Conservation (phyloP, 2,888 invertebrate species). For the Syrista parreyssii region DNA sequence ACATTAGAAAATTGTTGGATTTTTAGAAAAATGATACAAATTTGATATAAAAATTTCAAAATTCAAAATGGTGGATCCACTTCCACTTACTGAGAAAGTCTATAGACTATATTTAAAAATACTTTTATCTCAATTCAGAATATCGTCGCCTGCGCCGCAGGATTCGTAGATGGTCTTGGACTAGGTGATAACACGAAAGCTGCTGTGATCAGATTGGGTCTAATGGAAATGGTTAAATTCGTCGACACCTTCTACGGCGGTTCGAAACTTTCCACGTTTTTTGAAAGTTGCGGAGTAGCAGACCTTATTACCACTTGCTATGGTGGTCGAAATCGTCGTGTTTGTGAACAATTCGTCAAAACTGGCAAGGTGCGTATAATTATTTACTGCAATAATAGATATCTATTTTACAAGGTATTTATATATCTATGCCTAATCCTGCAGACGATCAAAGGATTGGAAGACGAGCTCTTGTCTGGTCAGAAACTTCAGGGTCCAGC, state of each 20-base stretch:
- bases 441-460: constrained; percentile 85
- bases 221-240: constrained; percentile 78
- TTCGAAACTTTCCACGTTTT: constrained; percentile 72
- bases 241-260: constrained; percentile 70
- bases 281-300: constrained; percentile 79
- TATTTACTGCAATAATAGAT: constrained; percentile 7
- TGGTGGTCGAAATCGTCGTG: constrained; percentile 74
- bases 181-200: constrained; percentile 79
- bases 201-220: constrained; percentile 75
- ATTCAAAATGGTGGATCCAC: not conserved
- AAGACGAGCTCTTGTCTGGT: constrained; percentile 95
- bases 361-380: constrained; percentile 67
- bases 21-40: too few species aligned
- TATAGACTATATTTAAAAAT: constrained; percentile 3
- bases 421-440: constrained; percentile 4
- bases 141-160: constrained; percentile 77
- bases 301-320: constrained; percentile 79
- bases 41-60: not conserved
- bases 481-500: constrained; percentile 98
- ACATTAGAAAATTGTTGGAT: too few species aligned
- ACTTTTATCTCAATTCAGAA: constrained; percentile 65
- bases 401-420: not conserved
- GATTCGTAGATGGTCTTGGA: constrained; percentile 75
- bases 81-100: too few species aligned
- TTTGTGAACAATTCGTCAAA: constrained; percentile 73